phyloP scores from a whole-genome alignment of 2,888 invertebrate species.

The Perizoma flavofasciatum region DNA sequence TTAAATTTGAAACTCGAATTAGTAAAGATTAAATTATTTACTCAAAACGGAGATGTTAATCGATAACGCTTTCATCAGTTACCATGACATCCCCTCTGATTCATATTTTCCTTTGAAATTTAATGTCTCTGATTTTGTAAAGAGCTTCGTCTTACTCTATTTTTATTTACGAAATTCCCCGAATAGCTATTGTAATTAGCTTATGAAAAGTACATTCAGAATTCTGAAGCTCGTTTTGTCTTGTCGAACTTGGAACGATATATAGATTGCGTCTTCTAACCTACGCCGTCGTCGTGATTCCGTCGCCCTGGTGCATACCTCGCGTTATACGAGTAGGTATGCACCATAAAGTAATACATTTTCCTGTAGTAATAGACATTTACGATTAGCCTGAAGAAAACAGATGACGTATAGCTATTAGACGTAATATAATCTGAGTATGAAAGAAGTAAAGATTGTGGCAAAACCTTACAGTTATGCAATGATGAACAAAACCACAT shows the following conservation, averaged over 20 bases:
- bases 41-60: background rate
- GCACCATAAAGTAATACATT: too few relatives aligned
- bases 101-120: conserved; percentile 7
- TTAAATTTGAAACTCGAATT: conserved; percentile 3
- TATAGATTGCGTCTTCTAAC: too few relatives aligned
- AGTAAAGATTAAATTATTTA: background rate
- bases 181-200: background rate
- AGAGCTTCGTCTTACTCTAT: too few relatives aligned
- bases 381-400: too few relatives aligned
- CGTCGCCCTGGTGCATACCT: too few relatives aligned
- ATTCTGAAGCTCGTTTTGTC: conserved; percentile 1
- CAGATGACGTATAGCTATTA: background rate
- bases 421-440: too few relatives aligned
- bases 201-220: background rate
- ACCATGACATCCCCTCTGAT: background rate
- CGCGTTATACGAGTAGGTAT: too few relatives aligned
- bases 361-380: too few relatives aligned
- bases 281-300: too few relatives aligned
- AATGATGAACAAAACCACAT: background rate
- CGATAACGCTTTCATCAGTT: conserved; percentile 4
- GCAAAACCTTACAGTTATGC: background rate
- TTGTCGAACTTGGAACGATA: background rate
- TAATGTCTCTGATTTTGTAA: conserved; percentile 8
- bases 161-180: background rate
- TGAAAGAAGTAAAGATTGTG: background rate